A percentile compares a stretch with the other conserved stretches of the same genome.
phyloP scores from a whole-genome alignment of 1,140 invertebrate species.

The Andricus grossulariae region DNA sequence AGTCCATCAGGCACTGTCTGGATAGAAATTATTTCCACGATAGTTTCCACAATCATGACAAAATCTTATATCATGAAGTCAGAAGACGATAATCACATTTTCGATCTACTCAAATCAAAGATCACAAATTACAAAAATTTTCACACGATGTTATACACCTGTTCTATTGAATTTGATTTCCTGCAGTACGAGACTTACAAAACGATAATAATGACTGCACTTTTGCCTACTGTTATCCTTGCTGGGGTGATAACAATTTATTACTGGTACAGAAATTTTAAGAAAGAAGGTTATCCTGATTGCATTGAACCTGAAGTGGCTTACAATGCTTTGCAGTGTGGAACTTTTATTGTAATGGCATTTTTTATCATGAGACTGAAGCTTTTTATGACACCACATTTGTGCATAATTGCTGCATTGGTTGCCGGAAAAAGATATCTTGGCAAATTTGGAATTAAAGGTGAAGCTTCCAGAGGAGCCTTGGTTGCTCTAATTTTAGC shows the following conservation, averaged over 20 bases:
- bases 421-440: conserved; percentile 74
- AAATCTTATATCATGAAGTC: conserved; percentile 66
- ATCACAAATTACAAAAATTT: conserved; percentile 86
- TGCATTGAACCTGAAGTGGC: conserved; percentile 80
- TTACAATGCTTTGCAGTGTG: conserved; percentile 83
- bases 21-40: conserved; percentile 58
- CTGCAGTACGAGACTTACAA: conserved; percentile 78
- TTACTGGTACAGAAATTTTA: conserved; percentile 70
- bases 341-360: conserved; percentile 85
- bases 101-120: conserved; percentile 86
- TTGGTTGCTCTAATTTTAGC: conserved; percentile 63
- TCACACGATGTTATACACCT: conserved; percentile 90
- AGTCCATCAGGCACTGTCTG: conserved; percentile 39
- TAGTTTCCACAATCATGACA: conserved; percentile 58
- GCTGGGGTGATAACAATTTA: conserved; percentile 70
- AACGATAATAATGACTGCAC: conserved; percentile 75
- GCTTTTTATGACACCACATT: conserved; percentile 87
- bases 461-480: conserved; percentile 50
- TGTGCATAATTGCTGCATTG: conserved; percentile 84
- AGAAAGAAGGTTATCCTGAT: conserved; percentile 54
- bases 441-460: conserved; percentile 66
- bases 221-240: conserved; percentile 78
- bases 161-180: conserved; percentile 89
- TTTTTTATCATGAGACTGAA: conserved; percentile 89
- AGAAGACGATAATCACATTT: conserved; percentile 83